A percentile compares a stretch with the other conserved stretches of the same genome.
Conservation (phyloP, 1,140 invertebrate genomes). For the Sitophilus oryzae region DNA sequence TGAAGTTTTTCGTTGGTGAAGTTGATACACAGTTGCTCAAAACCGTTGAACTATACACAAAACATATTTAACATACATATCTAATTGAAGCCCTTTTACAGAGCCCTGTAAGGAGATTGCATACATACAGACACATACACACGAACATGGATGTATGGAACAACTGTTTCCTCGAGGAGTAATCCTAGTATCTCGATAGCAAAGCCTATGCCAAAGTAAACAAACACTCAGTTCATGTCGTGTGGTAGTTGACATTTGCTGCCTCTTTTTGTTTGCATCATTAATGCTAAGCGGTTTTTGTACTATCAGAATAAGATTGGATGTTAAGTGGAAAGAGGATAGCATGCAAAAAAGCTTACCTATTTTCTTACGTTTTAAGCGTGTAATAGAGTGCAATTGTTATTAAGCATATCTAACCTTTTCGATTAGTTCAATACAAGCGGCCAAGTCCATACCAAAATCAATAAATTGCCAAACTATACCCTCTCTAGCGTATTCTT, state of each 20-base stretch:
- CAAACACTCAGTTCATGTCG: constrained; percentile 93
- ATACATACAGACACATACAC: too few relatives aligned
- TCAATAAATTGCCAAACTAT: constrained; percentile 95
- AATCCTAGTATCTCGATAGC: constrained; percentile 88
- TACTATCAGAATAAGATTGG: constrained; percentile 52
- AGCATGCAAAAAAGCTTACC: constrained; percentile 1
- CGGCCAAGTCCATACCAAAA: constrained; percentile 95
- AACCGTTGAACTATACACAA: constrained; percentile 83
- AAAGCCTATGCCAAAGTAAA: constrained; percentile 96
- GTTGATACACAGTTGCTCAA: constrained; percentile 98
- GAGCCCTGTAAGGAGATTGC: too few relatives aligned
- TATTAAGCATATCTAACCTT: constrained; percentile 59
- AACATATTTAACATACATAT: constrained; percentile 7
- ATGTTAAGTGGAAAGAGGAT: constrained; percentile 31
- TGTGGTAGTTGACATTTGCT: constrained; percentile 97
- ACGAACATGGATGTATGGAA: too few relatives aligned
- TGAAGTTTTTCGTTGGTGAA: constrained; percentile 97
- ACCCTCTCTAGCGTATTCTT: constrained; percentile 92
- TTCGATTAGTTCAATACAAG: constrained; percentile 95
- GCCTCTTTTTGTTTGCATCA: constrained; percentile 94
- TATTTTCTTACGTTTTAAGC: neutral
- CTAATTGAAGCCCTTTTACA: too few relatives aligned
- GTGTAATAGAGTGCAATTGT: neutral
- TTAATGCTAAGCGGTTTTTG: constrained; percentile 99
- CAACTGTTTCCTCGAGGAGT: neutral